Evolutionary conservation across 2,113 vertebrate species (phyloP).

Genomic region (Athene cunicularia): DNA sequence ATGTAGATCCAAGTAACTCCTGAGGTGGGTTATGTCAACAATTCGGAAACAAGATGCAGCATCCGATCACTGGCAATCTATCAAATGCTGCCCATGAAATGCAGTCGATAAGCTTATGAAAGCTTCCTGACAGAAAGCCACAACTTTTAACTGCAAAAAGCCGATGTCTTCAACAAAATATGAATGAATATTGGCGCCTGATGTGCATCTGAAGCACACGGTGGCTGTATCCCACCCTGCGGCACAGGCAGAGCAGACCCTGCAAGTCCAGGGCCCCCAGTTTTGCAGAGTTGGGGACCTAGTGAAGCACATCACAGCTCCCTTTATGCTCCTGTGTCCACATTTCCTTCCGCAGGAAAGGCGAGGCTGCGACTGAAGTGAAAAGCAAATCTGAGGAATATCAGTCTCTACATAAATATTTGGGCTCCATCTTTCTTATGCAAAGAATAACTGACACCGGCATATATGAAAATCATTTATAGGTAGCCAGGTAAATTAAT

Average conservation of each 20-base stretch:
- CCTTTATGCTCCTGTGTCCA: not conserved
- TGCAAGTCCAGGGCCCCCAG: not conserved
- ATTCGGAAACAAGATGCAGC: not conserved
- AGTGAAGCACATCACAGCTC: not conserved
- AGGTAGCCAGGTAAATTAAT: not conserved
- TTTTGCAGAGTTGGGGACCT: not conserved
- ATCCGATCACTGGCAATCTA: rapidly evolving
- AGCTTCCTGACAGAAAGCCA: conserved; percentile 10
- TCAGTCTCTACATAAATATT: not conserved
- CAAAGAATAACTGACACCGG: not conserved
- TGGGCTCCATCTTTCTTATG: not conserved
- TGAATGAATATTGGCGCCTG: not conserved
- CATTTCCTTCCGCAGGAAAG: not conserved
- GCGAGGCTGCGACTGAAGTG: not conserved
- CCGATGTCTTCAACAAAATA: not conserved
- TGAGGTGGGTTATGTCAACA: not conserved
- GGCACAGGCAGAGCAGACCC: not conserved
- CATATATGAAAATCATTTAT: not conserved
- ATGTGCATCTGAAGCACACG: not conserved
- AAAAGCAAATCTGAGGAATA: not conserved
- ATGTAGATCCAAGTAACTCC: rapidly evolving
- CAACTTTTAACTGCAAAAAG: not conserved
- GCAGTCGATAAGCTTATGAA: not conserved
- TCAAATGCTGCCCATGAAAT: rapidly evolving
- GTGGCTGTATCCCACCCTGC: rapidly evolving